These are phyloP conservation scores for Chascanopsetta lugubris DNA, from an alignment of 2,113 vertebrate genomes.

Conservation along the genomic window DNA sequence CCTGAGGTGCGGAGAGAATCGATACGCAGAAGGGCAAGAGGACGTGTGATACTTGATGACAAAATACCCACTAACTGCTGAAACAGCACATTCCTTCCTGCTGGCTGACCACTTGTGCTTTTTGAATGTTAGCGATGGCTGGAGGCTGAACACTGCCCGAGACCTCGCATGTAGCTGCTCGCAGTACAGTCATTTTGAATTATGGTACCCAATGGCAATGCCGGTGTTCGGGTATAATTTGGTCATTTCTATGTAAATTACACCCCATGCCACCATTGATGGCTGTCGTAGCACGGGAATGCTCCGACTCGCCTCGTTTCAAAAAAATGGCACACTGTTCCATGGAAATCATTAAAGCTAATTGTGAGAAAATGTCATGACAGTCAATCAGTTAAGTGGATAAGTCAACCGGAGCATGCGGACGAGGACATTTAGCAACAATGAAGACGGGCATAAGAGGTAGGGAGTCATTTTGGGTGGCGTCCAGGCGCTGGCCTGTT, in stretches of 20 bases:
- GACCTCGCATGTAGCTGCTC: constrained; percentile 34
- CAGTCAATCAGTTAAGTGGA: constrained; percentile 58
- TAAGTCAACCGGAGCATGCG: constrained; percentile 27
- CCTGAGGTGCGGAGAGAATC: constrained; percentile 60
- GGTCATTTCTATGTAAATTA: constrained; percentile 81
- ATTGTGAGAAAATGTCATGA: constrained; percentile 52
- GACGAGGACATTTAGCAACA: constrained; percentile 22
- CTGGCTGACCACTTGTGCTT: constrained; percentile 60
- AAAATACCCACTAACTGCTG: constrained; percentile 72
- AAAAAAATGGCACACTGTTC: constrained; percentile 50
- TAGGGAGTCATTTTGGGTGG: constrained; percentile 53
- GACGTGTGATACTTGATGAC: constrained; percentile 67
- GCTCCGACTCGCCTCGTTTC: constrained; percentile 34
- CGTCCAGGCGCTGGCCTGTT: constrained; percentile 50
- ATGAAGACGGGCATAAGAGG: constrained; percentile 40
- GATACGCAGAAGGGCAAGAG: constrained; percentile 68
- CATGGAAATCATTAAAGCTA: constrained; percentile 59
- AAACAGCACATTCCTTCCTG: constrained; percentile 68
- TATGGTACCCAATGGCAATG: constrained; percentile 55
- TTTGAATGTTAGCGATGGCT: constrained; percentile 60
- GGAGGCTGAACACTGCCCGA: constrained; percentile 39
- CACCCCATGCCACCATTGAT: constrained; percentile 51
- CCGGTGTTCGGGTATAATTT: constrained; percentile 66
- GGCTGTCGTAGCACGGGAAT: constrained; percentile 51
- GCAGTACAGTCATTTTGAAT: constrained; percentile 61